These are phyloP conservation scores for Urocynchramus pylzowi DNA, from an alignment of 2,113 vertebrate genomes.

Conservation along the genomic window DNA sequence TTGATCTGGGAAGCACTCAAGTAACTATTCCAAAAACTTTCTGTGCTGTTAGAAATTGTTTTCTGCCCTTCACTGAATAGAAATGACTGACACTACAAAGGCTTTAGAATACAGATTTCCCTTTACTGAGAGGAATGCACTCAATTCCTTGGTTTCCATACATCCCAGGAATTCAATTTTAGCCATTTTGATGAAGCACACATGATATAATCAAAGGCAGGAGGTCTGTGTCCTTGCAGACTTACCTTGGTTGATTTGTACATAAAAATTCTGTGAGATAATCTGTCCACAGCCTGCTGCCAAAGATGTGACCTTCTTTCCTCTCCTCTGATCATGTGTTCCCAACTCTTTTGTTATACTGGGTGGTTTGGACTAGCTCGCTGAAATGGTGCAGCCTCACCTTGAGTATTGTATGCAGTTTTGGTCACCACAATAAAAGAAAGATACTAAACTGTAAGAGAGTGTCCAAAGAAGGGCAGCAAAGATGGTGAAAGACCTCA, in stretches of 20 bases:
- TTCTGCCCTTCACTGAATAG: not conserved
- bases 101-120: not conserved
- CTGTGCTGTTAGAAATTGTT: not conserved
- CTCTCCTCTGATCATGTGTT: not conserved
- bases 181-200: not conserved
- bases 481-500: rapidly evolving
- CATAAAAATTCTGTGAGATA: not conserved
- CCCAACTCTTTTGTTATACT: not conserved
- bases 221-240: not conserved
- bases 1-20: not conserved
- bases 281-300: not conserved
- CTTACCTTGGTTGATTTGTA: not conserved
- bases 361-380: not conserved
- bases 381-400: not conserved
- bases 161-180: not conserved
- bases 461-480: not conserved
- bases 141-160: not conserved
- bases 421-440: not conserved
- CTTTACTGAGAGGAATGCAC: not conserved
- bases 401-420: not conserved
- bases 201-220: not conserved
- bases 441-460: not conserved
- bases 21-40: not conserved
- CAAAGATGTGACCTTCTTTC: not conserved
- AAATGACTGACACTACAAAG: not conserved